Evolutionary conservation across 1,140 invertebrate genomes (phyloP).

Genomic region (Drosophila mojavensis): DNA sequence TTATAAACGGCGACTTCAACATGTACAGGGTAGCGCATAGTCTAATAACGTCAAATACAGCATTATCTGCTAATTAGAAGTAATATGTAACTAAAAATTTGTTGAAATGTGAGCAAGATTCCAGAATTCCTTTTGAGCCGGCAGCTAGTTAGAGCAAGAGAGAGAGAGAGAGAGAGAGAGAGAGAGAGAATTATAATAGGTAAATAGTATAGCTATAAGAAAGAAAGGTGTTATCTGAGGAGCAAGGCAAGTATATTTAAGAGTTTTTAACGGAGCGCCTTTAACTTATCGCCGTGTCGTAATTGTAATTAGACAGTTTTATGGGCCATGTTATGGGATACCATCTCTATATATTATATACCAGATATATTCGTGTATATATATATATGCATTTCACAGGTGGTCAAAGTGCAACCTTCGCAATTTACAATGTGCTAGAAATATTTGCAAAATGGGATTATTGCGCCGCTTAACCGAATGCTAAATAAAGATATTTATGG

Average conservation of each 20-base stretch:
- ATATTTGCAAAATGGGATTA: conserved; percentile 32
- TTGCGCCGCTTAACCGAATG: conserved; percentile 23
- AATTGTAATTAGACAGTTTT: conserved; percentile 28
- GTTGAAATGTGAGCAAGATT: conserved; percentile 8
- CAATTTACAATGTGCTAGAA: conserved; percentile 31
- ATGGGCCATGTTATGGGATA: neutral
- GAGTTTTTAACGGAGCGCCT: neutral
- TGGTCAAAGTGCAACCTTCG: neutral
- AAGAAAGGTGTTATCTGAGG: neutral
- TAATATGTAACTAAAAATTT: conserved; percentile 16
- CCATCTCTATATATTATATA: conserved; percentile 1
- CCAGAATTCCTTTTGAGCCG: conserved; percentile 1
- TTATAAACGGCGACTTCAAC: neutral
- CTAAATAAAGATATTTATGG: conserved; percentile 23
- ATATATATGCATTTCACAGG: neutral
- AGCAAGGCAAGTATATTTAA: neutral
- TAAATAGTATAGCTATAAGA: no score
- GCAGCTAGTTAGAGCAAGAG: neutral
- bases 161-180: neutral
- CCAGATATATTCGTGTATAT: neutral
- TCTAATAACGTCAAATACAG: neutral
- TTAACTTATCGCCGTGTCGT: conserved; percentile 22
- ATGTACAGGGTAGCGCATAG: conserved; percentile 3
- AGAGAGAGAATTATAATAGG: neutral
- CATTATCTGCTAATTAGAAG: conserved; percentile 1